Evolutionary conservation across 2,113 vertebrate species (phyloP), one percentile per base, ranked within the genome.

Genomic region (Cavia aperea): DNA sequence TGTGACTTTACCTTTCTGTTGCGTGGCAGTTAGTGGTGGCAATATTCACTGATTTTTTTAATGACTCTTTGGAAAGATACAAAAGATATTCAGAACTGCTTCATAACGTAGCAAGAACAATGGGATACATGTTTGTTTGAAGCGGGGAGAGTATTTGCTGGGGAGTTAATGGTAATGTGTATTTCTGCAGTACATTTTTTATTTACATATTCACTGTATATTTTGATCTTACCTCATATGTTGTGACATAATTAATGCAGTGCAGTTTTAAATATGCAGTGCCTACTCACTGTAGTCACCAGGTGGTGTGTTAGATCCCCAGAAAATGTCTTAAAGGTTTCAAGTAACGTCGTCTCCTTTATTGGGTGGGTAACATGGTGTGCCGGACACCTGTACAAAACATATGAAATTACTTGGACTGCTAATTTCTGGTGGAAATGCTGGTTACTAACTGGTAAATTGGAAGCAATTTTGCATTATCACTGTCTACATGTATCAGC

Each of bases 401-500:
- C 0, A 0, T 11, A 0, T 33, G 49, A 24, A 9, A 6, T 39
- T 3, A 4, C n/a, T 65, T 4, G 11, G 29, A 49, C 81, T 81
- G 60, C 51, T 79, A 1, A 78, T 33, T 8, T 49, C 33, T 43
- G 66, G 66, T 54, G 26, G 46, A 79, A 46, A 7, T 10, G 78
- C 8, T 23, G 93, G n/a, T 79, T 63, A 10, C 23, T 56, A 1
- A 23, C 39, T 26, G 56, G 62, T 49, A 56, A 46, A 11, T 0
- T 15, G 90, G 81, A 33, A 58, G 36, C 77, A 21, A 31, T 12
- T 90, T 46, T 95, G 73, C 90, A 3, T 77, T 54, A 6, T 86
- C 86, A 23, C 82, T 94, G 63, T 93, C 77, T 86, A 9, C 19
- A 24, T 60, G n/a, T 66, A 83, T 88, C 77, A 77, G 86, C 75